These are phyloP conservation scores for Momotus momota DNA, from an alignment of 2,797 vertebrate genomes.

Conservation along the genomic window DNA sequence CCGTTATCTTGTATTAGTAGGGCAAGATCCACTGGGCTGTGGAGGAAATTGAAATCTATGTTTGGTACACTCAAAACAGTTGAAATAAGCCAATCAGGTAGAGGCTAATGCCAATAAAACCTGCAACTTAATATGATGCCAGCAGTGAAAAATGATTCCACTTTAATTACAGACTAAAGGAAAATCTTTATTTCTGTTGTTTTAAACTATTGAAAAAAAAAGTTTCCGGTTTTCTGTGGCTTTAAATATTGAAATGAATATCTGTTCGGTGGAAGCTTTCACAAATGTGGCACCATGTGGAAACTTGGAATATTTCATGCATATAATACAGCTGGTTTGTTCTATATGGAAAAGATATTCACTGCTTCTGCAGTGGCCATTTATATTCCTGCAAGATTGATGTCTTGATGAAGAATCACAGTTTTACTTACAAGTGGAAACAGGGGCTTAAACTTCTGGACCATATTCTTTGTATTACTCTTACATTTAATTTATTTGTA, in stretches of 20 bases:
- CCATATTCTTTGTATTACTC: neutral
- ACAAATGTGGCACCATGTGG: neutral
- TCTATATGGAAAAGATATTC: neutral
- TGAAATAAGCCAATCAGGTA: neutral
- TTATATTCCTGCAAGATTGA: neutral
- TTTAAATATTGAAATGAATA: neutral
- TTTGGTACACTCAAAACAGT: neutral
- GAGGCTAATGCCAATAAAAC: neutral
- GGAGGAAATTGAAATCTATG: neutral
- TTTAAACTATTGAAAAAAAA: too few species aligned
- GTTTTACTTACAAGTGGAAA: neutral
- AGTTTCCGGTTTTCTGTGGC: neutral
- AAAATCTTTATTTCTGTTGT: neutral
- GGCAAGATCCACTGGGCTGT: neutral
- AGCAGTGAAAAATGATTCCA: neutral
- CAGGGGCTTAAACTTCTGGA: neutral
- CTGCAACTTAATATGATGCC: neutral
- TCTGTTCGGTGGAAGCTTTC: neutral
- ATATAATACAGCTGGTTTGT: neutral
- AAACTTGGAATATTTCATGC: neutral
- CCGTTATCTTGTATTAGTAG: rapidly evolving
- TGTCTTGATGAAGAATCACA: neutral
- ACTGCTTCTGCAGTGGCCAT: neutral
- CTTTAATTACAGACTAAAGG: neutral
- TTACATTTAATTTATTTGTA: neutral